Evolutionary conservation across 2,888 invertebrate genomes (phyloP), one percentile per base, ranked within the genome.

Genomic region (Cryptus viduatorius): DNA sequence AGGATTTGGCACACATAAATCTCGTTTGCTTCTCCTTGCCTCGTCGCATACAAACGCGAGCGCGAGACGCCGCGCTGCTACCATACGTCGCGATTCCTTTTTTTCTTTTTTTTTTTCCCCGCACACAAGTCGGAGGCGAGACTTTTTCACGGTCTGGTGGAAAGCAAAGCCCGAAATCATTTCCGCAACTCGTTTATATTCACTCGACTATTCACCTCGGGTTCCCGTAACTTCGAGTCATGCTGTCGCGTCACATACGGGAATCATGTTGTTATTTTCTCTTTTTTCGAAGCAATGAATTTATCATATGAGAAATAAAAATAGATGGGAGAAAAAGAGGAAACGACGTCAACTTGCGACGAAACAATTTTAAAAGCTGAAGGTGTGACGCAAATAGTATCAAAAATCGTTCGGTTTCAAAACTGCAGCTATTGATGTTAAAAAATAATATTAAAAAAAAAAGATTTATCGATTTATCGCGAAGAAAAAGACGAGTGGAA

Each of bases 91-190:
- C 65, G 61, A 56, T 61, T 24, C 56, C 16, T 64, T 48, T 12
- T 50, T 75, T 56, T 64, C 42, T 12, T 50, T 75, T 56, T 61
- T 56, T 44, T 69, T 31, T 48, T 37, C 68, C 68, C 42, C 31
- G 50, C 80, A 65, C 69, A 61, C 78, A 76, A 50, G 81, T 48
- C 59, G n/a, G 44, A 56, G 69, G 59, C 72, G 78, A 85, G 83
- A 75, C 80, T 82, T 83, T 87, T 85, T 56, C 86, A 87, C 87
- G 83, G 86, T 87, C 84, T 87, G 84, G 82, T 75, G 75, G 84
- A 85, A 19, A 83, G 44, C 80, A 72, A 77, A 78, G 77, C 81
- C 82, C 77, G 77, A 83, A 86, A 86, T 86, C 84, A 87, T 85
- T 87, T 87, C 86, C 87, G 84, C 84, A 84, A 83, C 80, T 81